Base-by-base conservation (phyloP, 2,888 invertebrate genomes). In the Drosophila mimica region DNA sequence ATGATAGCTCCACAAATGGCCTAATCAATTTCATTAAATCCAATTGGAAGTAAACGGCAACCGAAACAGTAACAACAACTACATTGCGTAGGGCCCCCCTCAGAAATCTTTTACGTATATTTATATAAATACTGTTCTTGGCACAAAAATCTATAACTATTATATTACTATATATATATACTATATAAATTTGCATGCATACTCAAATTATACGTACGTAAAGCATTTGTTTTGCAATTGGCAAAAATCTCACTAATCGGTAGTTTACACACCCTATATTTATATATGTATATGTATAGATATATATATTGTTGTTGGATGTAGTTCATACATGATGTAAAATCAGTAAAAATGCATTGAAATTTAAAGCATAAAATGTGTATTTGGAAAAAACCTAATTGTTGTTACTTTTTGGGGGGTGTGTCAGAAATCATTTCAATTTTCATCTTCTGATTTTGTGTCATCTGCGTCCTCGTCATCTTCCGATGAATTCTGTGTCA, bases 1-100 rank as follows among this genome's bases (percentile, higher is more conserved):
- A 99, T 92, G 99, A 99, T 93, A 95, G 95, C 33, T 99, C 99
- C 33, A 99, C 99, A 54, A 99, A 99, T 93, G 99, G 98, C 36
- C 96, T 99, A 59, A 99, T 99, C 91, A 98, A 98, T 93, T 99
- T 98, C 94, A 96, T 99, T 92, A 97, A 97, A 92, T 93, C 94
- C 28, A 95, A 96, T 92, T 93, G 93, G 93, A 89, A 85, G 74
- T 85, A 89, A 73, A 69, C 33, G 38, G 11, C 8, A n/a, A 17
- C 52, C 9, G 30, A n/a, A 58, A 34, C 25, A 65, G 30, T 25
- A 56, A 34, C 51, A 73, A 46, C 63, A 58, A 43, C 57, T 52
- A 52, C 15, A 46, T 15, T 46, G 25, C 15, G 8, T 15, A 25
- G 15, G 9, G 25, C 25, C 20, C 46, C n/a, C 43, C 13, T 25